Conservation (phyloP, 2,113 vertebrate genomes). For the Perca flavescens region DNA sequence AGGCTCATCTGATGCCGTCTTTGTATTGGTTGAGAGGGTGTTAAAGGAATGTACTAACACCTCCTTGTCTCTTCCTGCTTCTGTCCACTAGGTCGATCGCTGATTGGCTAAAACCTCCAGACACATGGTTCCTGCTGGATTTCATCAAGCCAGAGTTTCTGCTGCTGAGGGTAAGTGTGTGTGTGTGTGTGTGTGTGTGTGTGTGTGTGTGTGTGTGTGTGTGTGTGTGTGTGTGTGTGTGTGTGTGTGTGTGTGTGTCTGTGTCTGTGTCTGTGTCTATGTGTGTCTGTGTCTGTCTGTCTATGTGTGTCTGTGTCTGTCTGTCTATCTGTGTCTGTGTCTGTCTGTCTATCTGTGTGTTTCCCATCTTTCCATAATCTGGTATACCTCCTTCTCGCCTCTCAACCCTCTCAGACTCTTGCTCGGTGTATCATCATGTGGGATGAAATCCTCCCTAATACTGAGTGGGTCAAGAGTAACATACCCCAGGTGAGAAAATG, state of each 20-base stretch:
- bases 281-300: not conserved
- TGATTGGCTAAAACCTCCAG: constrained; percentile 97
- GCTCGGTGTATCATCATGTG: constrained; percentile 97
- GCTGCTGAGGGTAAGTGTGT: constrained; percentile 90
- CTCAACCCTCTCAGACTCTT: constrained; percentile 86
- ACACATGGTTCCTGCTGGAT: constrained; percentile 98
- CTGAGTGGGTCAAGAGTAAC: constrained; percentile 97
- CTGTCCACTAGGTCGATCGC: constrained; percentile 90
- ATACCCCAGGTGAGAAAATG: constrained; percentile 91
- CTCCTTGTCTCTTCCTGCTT: constrained; percentile 56
- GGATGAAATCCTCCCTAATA: constrained; percentile 96
- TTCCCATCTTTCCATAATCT: not conserved
- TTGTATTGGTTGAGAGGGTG: constrained; percentile 44
- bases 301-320: too few species aligned
- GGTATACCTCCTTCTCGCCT: not conserved
- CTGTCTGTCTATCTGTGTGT: not conserved
- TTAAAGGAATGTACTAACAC: constrained; percentile 63
- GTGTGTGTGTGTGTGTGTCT: constrained; percentile 12
- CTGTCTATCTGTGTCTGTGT: constrained; percentile 54
- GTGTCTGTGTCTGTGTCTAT: constrained; percentile 52
- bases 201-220: constrained; percentile 14
- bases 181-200: constrained; percentile 1
- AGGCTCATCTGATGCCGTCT: constrained; percentile 4
- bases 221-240: constrained; percentile 50
- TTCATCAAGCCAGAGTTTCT: constrained; percentile 98